Evolutionary conservation across 2,888 invertebrate genomes (phyloP).

Genomic region (Sesia apiformis): DNA sequence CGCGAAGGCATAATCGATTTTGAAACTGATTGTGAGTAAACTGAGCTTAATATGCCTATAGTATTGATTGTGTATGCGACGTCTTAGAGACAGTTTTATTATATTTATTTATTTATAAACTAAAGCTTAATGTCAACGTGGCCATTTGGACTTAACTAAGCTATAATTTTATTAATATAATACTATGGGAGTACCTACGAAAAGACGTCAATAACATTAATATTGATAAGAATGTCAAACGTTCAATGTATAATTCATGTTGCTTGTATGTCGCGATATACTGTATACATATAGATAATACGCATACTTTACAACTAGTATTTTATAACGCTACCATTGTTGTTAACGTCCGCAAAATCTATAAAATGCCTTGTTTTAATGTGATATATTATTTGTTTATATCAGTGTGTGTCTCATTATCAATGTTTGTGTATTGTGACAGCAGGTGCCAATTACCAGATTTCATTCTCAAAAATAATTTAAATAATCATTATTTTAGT

Average conservation of each 20-base stretch:
- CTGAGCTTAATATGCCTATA: too few relatives aligned
- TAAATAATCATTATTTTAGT: too few relatives aligned
- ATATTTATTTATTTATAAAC: too few relatives aligned
- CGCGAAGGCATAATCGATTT: too few relatives aligned
- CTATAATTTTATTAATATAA: not conserved
- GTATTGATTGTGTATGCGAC: too few relatives aligned
- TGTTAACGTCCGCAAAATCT: not conserved
- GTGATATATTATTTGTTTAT: not conserved
- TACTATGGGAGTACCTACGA: not conserved
- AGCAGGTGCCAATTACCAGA: not conserved
- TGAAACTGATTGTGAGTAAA: too few relatives aligned
- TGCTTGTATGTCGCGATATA: not conserved
- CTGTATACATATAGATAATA: not conserved
- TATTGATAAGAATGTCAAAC: slow-evolving; percentile 49
- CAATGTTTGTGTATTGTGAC: not conserved
- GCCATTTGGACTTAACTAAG: too few relatives aligned
- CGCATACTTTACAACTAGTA: not conserved
- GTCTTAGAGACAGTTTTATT: too few relatives aligned
- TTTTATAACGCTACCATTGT: not conserved
- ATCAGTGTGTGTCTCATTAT: not conserved
- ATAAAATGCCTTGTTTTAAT: not conserved
- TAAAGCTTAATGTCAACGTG: too few relatives aligned
- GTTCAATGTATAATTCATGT: slow-evolving; percentile 20
- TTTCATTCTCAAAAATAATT: too few relatives aligned
- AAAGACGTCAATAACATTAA: slow-evolving; percentile 43